These are phyloP conservation scores for Branchipolynoe longqiensis DNA, from an alignment of 2,888 invertebrate species.

Conservation along the genomic window DNA sequence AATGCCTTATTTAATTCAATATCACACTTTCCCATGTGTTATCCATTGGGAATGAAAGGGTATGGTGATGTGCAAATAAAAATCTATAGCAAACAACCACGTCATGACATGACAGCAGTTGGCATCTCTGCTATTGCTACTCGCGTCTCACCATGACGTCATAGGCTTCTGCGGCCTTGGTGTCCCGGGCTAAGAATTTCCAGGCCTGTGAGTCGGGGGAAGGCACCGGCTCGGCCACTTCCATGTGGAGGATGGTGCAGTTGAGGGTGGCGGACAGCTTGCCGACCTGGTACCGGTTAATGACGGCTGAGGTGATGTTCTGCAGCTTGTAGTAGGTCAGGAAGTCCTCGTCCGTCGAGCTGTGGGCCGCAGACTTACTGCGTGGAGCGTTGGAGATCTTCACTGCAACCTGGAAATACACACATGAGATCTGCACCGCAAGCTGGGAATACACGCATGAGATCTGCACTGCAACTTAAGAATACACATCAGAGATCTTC, in stretches of 20 bases:
- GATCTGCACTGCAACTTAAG: no score
- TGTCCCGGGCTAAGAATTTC: slow-evolving; percentile 39
- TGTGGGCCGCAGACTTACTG: slow-evolving; percentile 18
- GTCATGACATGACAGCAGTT: no score
- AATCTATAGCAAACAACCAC: no score
- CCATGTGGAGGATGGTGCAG: slow-evolving; percentile 66
- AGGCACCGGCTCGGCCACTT: slow-evolving; percentile 66
- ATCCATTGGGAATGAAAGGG: no score
- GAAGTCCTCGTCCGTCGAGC: not conserved
- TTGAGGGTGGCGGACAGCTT: slow-evolving; percentile 62
- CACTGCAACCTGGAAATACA: slow-evolving; percentile 23
- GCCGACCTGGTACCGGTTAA: slow-evolving; percentile 58
- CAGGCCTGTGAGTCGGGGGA: slow-evolving; percentile 59
- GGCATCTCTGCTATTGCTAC: no score
- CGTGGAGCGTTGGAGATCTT: slow-evolving; percentile 51
- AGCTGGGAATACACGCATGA: no score
- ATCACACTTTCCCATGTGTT: no score
- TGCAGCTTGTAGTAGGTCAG: slow-evolving; percentile 31
- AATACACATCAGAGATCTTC: no score
- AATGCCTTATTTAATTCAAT: no score
- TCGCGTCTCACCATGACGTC: not conserved
- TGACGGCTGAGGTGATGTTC: slow-evolving; percentile 48
- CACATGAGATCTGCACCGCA: no score
- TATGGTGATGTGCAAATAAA: no score
- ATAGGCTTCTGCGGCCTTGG: not conserved